phyloP scores from a whole-genome alignment of 2,888 invertebrate genomes.

The Aquatica leii region DNA sequence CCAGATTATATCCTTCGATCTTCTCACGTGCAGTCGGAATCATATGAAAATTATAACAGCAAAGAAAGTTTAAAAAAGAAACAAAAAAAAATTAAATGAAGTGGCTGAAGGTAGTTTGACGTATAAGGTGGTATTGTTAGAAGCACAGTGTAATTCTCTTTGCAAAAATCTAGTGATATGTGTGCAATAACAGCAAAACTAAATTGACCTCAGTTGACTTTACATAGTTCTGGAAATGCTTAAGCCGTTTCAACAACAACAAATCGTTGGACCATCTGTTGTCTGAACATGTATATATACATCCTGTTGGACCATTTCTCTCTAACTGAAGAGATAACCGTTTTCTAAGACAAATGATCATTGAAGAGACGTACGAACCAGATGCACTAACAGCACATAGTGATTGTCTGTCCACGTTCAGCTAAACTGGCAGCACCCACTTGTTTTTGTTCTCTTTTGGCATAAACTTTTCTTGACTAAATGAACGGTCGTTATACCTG shows the following conservation, averaged over 20 bases:
- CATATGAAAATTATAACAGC: background rate
- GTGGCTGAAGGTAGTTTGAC: background rate
- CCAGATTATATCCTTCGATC: background rate
- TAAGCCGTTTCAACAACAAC: too few relatives aligned
- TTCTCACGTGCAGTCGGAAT: background rate
- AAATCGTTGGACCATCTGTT: too few relatives aligned
- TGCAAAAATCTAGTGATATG: background rate
- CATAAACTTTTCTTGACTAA: background rate
- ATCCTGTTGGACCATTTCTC: too few relatives aligned
- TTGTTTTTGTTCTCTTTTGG: background rate
- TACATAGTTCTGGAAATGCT: too few relatives aligned
- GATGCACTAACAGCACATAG: too few relatives aligned
- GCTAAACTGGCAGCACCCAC: background rate
- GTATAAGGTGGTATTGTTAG: background rate
- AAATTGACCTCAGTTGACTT: background rate
- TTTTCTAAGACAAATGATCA: too few relatives aligned
- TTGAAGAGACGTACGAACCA: background rate
- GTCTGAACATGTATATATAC: background rate
- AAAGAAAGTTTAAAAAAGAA: background rate
- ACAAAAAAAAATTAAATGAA: background rate
- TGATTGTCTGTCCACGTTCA: background rate
- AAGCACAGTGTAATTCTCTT: too few relatives aligned
- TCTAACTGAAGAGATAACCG: too few relatives aligned
- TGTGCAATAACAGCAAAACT: background rate
- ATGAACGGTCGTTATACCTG: background rate